Percentiles rank a stretch among this genome's conserved stretches.
These are phyloP conservation scores for Subanguina moxae DNA, from an alignment of 1,140 invertebrate species.

Conservation along the genomic window DNA sequence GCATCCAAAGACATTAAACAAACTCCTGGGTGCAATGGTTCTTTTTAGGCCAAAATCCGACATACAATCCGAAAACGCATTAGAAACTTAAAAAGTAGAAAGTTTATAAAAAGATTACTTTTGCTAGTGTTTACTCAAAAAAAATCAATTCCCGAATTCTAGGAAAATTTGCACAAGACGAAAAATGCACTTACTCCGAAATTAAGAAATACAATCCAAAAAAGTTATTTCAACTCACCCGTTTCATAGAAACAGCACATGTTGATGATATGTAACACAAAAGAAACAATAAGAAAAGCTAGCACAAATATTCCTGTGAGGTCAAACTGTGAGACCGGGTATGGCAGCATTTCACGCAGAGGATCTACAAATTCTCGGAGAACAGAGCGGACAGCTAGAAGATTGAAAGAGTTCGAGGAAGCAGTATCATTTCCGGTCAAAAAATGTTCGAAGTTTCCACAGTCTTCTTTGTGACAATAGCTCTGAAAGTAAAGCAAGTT, in stretches of 20 bases:
- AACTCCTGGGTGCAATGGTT: neutral
- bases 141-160: no score
- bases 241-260: slow-evolving; percentile 10
- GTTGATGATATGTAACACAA: slow-evolving; percentile 25
- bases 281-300: slow-evolving; percentile 9
- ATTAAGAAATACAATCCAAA: no score
- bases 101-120: no score
- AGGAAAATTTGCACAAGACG: no score
- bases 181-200: no score
- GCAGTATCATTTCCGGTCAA: neutral
- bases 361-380: neutral
- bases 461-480: slow-evolving; percentile 6
- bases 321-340: slow-evolving; percentile 25
- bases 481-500: neutral
- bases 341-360: slow-evolving; percentile 7
- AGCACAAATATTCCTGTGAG: slow-evolving; percentile 25
- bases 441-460: neutral
- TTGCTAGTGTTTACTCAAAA: no score
- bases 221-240: neutral
- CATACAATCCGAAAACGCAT: no score
- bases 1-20: no score
- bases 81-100: no score
- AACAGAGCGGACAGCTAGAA: neutral
- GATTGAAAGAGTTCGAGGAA: neutral
- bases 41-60: no score